These are phyloP conservation scores for Vannuccia rotundouncinata DNA, from an alignment of 2,888 invertebrate genomes.

Conservation along the genomic window DNA sequence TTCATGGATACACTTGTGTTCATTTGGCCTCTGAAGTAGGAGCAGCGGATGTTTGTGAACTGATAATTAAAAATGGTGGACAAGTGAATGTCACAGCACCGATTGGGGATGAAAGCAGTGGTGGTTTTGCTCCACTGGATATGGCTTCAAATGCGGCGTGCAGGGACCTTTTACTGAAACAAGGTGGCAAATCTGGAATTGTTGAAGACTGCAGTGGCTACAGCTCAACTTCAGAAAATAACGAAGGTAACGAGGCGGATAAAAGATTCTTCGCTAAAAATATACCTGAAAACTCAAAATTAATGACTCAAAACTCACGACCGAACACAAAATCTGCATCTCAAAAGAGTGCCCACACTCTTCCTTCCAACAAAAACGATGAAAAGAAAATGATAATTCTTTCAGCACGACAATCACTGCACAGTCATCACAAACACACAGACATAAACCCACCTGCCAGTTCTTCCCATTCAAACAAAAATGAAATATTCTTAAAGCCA, in stretches of 20 bases:
- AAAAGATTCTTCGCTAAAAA: no score
- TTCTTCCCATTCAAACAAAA: background rate
- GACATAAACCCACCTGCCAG: background rate
- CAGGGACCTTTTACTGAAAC: background rate
- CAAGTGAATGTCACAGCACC: constrained; percentile 6
- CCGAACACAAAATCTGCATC: no score
- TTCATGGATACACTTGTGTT: background rate
- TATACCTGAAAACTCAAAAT: no score
- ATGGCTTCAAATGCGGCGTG: constrained; percentile 12
- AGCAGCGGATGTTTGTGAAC: background rate
- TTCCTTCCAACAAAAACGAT: no score
- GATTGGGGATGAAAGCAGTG: background rate
- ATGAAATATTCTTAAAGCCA: background rate
- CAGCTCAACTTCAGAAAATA: background rate
- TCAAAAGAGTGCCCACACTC: no score
- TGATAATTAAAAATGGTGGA: constrained; percentile 24
- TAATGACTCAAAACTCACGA: no score
- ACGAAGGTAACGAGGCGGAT: background rate
- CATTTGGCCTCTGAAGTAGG: background rate
- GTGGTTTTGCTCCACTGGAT: constrained; percentile 27
- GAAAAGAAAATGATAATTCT: background rate
- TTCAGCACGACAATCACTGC: background rate
- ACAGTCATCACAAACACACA: background rate
- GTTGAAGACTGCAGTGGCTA: background rate
- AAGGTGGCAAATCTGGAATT: background rate